These are phyloP conservation scores for Drosophila flavopinicola DNA, from an alignment of 2,888 invertebrate genomes.

Conservation along the genomic window DNA sequence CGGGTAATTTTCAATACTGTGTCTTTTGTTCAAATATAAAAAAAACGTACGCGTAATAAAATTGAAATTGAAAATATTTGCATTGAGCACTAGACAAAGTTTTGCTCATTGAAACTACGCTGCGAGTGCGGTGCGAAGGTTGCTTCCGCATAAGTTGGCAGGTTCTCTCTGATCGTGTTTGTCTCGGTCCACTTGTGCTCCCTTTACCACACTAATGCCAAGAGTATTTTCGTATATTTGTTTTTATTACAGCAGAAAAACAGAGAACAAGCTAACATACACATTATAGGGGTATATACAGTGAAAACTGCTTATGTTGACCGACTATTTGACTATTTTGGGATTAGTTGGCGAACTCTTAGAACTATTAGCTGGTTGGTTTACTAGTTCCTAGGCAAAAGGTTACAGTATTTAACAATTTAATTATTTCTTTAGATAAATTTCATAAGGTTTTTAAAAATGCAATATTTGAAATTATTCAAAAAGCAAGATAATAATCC, in stretches of 20 bases:
- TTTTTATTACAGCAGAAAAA: constrained; percentile 25
- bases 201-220: constrained; percentile 8
- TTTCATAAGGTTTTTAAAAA: not conserved
- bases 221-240: not conserved
- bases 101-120: constrained; percentile 8
- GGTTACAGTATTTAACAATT: no score
- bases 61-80: constrained; percentile 25
- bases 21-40: not conserved
- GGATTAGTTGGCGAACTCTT: not conserved
- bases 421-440: no score
- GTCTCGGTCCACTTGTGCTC: constrained; percentile 8
- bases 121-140: constrained; percentile 16
- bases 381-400: no score
- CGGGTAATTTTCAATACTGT: not conserved
- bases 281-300: constrained; percentile 3
- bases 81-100: constrained; percentile 32
- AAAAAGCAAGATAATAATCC: no score
- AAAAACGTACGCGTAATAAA: constrained; percentile 26
- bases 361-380: no score
- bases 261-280: constrained; percentile 11
- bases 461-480: no score
- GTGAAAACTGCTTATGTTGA: constrained; percentile 2
- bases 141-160: constrained; percentile 6
- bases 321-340: not conserved
- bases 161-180: constrained; percentile 2